phyloP scores from a whole-genome alignment of 2,113 vertebrate species.

The Indri indri region DNA sequence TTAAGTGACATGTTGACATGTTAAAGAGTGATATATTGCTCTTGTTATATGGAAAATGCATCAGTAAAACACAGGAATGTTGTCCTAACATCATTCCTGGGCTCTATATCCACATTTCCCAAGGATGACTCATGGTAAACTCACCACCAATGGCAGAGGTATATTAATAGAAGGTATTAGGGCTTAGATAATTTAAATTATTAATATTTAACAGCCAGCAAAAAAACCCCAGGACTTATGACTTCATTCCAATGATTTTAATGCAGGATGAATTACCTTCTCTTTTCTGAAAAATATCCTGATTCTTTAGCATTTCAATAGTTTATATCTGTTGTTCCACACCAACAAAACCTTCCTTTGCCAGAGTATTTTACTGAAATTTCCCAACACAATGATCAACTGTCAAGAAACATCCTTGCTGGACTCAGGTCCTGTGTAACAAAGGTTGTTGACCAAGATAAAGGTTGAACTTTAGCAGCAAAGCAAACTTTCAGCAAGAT shows the following conservation, averaged over 20 bases:
- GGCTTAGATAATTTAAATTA: not conserved
- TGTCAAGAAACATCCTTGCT: not conserved
- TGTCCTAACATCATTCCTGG: not conserved
- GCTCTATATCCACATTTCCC: not conserved
- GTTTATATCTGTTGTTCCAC: not conserved
- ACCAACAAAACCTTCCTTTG: fast-evolving
- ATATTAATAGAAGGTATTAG: not conserved
- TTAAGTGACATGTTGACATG: not conserved
- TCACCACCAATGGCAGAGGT: not conserved
- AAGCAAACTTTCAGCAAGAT: not conserved
- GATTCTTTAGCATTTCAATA: not conserved
- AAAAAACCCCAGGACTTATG: not conserved
- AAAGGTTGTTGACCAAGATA: not conserved
- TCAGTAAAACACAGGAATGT: not conserved
- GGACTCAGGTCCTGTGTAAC: not conserved
- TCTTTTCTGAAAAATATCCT: not conserved
- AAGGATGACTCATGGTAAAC: not conserved
- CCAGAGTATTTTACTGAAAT: not conserved
- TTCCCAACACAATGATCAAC: not conserved
- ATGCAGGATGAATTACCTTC: not conserved
- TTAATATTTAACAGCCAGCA: not conserved
- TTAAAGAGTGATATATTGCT: not conserved
- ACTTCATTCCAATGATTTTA: not conserved
- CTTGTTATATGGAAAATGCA: not conserved
- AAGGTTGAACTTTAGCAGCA: not conserved